Percentiles rank a stretch among this genome's conserved stretches.
Conservation (phyloP, 2,113 vertebrate genomes). For the Ctenodactylus gundi region DNA sequence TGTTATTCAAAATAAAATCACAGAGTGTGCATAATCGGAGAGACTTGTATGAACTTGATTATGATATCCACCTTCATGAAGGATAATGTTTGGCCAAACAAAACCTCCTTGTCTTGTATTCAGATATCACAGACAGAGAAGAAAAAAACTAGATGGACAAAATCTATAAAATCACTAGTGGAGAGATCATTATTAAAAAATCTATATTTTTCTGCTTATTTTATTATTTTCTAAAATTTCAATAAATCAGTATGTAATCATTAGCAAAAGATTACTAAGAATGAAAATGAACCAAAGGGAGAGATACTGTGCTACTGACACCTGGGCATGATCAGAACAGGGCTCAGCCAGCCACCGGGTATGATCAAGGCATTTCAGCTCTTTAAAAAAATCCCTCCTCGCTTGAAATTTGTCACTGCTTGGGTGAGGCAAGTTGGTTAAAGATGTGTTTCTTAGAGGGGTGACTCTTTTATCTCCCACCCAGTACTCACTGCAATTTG, state of each 20-base stretch:
- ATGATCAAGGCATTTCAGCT: neutral
- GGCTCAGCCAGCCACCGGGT: neutral
- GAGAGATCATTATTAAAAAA: neutral
- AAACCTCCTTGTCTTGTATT: neutral
- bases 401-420: neutral
- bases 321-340: neutral
- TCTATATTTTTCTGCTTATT: neutral
- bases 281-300: constrained; percentile 9
- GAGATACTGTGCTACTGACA: neutral
- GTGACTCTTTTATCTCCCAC: neutral
- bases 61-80: neutral
- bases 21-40: neutral
- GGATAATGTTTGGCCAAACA: neutral
- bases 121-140: neutral
- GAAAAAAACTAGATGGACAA: neutral
- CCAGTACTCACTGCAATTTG: neutral
- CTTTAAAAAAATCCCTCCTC: neutral
- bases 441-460: constrained; percentile 16
- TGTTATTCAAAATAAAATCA: constrained; percentile 16
- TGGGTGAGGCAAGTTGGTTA: neutral
- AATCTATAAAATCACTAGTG: neutral
- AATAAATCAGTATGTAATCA: neutral
- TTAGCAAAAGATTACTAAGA: neutral
- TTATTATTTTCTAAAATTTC: constrained; percentile 16
- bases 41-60: neutral